Evolutionary conservation across 2,113 vertebrate genomes (phyloP).

Genomic region (Hassar affinis): DNA sequence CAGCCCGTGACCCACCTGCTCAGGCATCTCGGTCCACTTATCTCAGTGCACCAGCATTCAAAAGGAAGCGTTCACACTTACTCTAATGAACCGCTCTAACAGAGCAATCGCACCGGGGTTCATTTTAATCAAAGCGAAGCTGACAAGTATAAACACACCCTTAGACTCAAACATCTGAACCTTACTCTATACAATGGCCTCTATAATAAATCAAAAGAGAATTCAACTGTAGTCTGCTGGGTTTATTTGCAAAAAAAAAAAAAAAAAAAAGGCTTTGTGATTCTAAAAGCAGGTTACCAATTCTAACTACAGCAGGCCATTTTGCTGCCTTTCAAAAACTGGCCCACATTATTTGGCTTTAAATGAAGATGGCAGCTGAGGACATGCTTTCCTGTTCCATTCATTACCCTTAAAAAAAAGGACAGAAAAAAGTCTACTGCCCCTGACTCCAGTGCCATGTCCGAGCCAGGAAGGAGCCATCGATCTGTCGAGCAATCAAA

Average conservation of each 20-base stretch:
- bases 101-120: too few relatives aligned
- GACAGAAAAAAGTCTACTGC: constrained; percentile 21
- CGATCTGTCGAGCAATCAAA: constrained; percentile 48
- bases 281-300: constrained; percentile 27
- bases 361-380: constrained; percentile 37
- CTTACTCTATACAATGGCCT: background rate
- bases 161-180: background rate
- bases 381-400: constrained; percentile 28
- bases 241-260: background rate
- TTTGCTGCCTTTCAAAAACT: constrained; percentile 39
- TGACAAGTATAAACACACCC: too few relatives aligned
- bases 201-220: background rate
- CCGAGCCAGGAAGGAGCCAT: constrained; percentile 48
- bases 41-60: too few relatives aligned
- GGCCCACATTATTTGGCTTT: constrained; percentile 33
- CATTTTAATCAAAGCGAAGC: too few relatives aligned
- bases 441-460: constrained; percentile 39
- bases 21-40: too few relatives aligned
- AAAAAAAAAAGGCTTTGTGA: background rate
- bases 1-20: too few relatives aligned
- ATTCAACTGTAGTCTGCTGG: background rate
- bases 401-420: constrained; percentile 37
- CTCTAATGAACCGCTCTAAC: too few relatives aligned
- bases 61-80: too few relatives aligned
- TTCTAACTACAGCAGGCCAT: constrained; percentile 30